These are phyloP conservation scores for Ctenochaetus hawaiiensis DNA, from an alignment of 2,797 vertebrate genomes.

Conservation along the genomic window DNA sequence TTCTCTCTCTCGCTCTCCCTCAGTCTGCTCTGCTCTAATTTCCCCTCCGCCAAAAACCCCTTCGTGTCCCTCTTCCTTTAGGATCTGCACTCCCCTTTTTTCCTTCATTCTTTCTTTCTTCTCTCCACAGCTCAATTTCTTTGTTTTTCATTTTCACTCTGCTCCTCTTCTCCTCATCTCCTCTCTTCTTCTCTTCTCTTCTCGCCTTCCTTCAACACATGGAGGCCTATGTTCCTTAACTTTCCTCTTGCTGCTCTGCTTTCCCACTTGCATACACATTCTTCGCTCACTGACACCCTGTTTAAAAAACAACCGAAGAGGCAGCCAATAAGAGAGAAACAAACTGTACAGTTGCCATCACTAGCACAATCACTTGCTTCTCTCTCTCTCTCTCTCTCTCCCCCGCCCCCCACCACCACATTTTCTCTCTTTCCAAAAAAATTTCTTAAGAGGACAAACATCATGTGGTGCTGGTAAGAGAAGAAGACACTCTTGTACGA, in stretches of 20 bases:
- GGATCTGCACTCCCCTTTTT: slow-evolving; percentile 48
- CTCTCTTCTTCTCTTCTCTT: slow-evolving; percentile 38
- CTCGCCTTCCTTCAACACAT: slow-evolving; percentile 12
- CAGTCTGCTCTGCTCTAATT: slow-evolving; percentile 53
- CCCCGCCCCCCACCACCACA: neutral
- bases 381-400: slow-evolving; percentile 29
- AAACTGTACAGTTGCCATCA: slow-evolving; percentile 68
- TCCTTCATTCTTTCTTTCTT: slow-evolving; percentile 15
- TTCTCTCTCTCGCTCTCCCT: slow-evolving; percentile 10
- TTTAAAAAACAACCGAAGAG: slow-evolving; percentile 78
- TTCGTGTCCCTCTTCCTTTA: slow-evolving; percentile 70
- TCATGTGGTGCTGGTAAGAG: slow-evolving; percentile 73
- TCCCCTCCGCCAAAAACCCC: slow-evolving; percentile 55
- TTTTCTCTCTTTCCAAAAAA: slow-evolving; percentile 39
- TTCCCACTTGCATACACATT: slow-evolving; percentile 68
- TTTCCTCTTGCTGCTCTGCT: slow-evolving; percentile 44
- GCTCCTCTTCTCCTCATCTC: slow-evolving; percentile 1
- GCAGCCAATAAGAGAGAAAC: slow-evolving; percentile 70
- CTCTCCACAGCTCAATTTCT: slow-evolving; percentile 36
- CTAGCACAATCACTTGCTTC: slow-evolving; percentile 52
- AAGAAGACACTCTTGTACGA: slow-evolving; percentile 68
- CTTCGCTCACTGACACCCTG: slow-evolving; percentile 71
- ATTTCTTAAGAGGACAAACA: slow-evolving; percentile 71
- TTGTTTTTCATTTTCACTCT: slow-evolving; percentile 12
- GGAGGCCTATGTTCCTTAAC: slow-evolving; percentile 28